A percentile compares a stretch with the other conserved stretches of the same genome.
Conservation (phyloP, 2,113 vertebrate genomes). For the Oreocharis arfaki region DNA sequence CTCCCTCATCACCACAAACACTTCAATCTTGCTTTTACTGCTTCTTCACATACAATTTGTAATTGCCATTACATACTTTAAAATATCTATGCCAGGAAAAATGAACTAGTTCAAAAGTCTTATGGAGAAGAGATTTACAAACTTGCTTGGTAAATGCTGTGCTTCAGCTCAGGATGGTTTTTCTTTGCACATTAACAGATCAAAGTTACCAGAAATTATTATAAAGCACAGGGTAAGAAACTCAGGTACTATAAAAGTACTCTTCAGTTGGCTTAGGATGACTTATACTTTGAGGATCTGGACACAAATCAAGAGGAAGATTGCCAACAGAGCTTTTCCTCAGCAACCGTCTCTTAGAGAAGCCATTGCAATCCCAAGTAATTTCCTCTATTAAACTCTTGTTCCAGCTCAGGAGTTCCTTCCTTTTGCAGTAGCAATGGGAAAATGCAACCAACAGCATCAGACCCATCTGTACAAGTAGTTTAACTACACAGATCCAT, state of each 20-base stretch:
- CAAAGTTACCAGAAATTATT: not conserved
- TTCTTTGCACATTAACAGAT: not conserved
- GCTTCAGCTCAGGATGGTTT: not conserved
- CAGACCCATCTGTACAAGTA: not conserved
- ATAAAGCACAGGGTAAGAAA: not conserved
- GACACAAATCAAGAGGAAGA: not conserved
- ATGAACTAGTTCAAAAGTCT: not conserved
- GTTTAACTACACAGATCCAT: not conserved
- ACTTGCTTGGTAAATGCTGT: not conserved
- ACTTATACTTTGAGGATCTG: not conserved
- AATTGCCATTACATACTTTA: not conserved
- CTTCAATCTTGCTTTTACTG: not conserved
- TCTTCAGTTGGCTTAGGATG: not conserved
- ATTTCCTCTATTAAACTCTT: not conserved
- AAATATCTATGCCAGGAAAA: not conserved
- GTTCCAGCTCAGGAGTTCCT: not conserved
- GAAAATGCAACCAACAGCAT: not conserved
- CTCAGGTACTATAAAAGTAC: not conserved
- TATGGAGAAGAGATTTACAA: not conserved
- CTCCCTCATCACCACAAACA: not conserved
- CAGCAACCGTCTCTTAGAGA: not conserved
- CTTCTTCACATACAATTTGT: not conserved
- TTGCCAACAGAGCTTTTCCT: not conserved
- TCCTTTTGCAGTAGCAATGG: not conserved
- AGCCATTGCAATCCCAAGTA: not conserved